These are phyloP conservation scores for Drosophila biarmipes DNA, from an alignment of 1,140 invertebrate species.

Conservation along the genomic window DNA sequence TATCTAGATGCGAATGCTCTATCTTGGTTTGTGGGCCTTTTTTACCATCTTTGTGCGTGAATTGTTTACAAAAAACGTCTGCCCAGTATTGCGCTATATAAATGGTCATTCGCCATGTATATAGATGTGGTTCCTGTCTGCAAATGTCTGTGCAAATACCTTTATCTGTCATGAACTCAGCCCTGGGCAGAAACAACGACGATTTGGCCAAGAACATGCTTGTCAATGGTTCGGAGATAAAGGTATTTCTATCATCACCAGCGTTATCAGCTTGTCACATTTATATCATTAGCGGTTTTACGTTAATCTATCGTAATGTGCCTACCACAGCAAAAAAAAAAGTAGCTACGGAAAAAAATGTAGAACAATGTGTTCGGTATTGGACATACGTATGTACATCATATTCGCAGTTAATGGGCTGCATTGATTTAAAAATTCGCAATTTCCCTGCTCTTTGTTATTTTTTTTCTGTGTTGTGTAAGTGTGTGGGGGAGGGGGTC, in stretches of 20 bases:
- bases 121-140: slow-evolving; percentile 38
- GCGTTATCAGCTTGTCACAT: slow-evolving; percentile 26
- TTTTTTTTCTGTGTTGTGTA: slow-evolving; percentile 67
- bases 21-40: slow-evolving; percentile 71
- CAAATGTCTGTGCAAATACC: slow-evolving; percentile 58
- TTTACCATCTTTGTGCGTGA: slow-evolving; percentile 84
- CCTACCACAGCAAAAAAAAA: slow-evolving; percentile 13
- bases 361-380: slow-evolving; percentile 30
- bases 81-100: slow-evolving; percentile 80
- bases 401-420: slow-evolving; percentile 38
- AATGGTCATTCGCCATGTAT: slow-evolving; percentile 54
- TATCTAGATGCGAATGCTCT: slow-evolving; percentile 21
- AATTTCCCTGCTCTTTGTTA: slow-evolving; percentile 40
- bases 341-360: background rate
- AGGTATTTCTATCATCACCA: slow-evolving; percentile 53
- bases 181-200: slow-evolving; percentile 84
- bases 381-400: slow-evolving; percentile 15
- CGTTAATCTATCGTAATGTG: slow-evolving; percentile 24
- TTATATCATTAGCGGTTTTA: slow-evolving; percentile 20
- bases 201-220: slow-evolving; percentile 83
- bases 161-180: slow-evolving; percentile 83
- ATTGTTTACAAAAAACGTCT: slow-evolving; percentile 85
- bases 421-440: slow-evolving; percentile 45
- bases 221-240: slow-evolving; percentile 54
- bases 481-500: slow-evolving; percentile 32